Evolutionary conservation across 1,140 invertebrate species (phyloP).

Genomic region (Diuraphis noxia): DNA sequence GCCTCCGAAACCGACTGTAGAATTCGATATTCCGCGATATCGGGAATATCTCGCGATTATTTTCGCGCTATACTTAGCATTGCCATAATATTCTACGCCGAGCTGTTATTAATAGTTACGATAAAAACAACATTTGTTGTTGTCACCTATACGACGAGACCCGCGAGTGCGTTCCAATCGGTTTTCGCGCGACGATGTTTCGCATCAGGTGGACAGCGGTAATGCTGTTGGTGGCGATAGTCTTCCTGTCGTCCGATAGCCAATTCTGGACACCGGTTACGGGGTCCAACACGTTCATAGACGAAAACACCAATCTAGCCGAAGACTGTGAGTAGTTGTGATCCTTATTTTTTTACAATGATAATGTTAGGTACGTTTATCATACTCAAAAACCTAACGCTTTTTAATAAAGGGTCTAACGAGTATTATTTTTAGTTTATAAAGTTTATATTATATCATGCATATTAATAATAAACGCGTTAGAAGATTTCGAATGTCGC

Average conservation of each 20-base stretch:
- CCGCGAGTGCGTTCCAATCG: neutral
- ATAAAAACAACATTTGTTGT: neutral
- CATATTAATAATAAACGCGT: neutral
- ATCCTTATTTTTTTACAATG: neutral
- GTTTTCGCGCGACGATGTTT: neutral
- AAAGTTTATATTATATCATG: neutral
- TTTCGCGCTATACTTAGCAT: neutral
- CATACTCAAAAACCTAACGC: neutral
- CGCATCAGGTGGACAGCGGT: neutral
- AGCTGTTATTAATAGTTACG: neutral
- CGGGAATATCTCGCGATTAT: neutral
- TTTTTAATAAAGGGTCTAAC: neutral
- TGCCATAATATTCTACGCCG: neutral
- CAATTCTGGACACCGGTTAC: neutral
- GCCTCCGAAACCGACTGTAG: neutral
- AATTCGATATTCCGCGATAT: neutral
- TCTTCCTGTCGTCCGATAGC: neutral
- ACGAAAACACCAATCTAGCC: conserved; percentile 23
- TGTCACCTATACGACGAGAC: neutral
- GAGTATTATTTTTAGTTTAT: neutral
- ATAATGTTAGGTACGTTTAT: neutral
- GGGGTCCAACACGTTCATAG: conserved; percentile 34
- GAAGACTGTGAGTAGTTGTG: conserved; percentile 29
- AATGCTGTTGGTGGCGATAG: neutral
- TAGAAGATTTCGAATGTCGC: neutral